A percentile compares a stretch with the other conserved stretches of the same genome.
These are phyloP conservation scores for Cosmia pyralina DNA, from an alignment of 2,888 invertebrate species.

Conservation along the genomic window DNA sequence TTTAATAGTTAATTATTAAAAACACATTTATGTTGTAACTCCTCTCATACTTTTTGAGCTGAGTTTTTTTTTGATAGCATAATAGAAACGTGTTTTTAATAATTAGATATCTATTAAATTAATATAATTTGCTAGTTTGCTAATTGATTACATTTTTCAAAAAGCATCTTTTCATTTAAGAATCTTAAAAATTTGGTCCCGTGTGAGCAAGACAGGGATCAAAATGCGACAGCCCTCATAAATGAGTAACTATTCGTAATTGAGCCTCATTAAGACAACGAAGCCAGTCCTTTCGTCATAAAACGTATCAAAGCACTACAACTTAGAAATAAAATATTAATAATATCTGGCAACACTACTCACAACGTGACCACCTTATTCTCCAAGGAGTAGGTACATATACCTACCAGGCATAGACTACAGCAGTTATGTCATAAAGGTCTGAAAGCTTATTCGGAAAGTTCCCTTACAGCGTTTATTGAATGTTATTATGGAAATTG, in stretches of 20 bases:
- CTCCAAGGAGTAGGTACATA: constrained; percentile 5
- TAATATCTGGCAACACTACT: constrained; percentile 19
- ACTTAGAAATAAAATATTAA: constrained; percentile 5
- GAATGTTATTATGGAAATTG: constrained; percentile 66
- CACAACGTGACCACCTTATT: constrained; percentile 20
- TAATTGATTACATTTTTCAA: too few species aligned
- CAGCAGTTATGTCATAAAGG: constrained; percentile 38
- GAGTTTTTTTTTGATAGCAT: too few species aligned
- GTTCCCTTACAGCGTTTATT: constrained; percentile 59
- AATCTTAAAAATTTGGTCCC: too few species aligned
- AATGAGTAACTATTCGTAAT: background rate
- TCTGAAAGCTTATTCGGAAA: constrained; percentile 58
- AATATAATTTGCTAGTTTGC: too few species aligned
- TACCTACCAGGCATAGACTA: constrained; percentile 28
- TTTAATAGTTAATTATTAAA: too few species aligned
- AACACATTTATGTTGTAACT: too few species aligned
- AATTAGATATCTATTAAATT: too few species aligned
- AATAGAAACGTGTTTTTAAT: too few species aligned
- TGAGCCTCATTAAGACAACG: background rate
- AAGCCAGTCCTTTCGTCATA: background rate
- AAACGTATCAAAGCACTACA: background rate
- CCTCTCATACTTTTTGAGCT: too few species aligned
- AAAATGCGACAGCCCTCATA: too few species aligned
- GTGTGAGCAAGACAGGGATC: too few species aligned
- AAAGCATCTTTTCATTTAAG: too few species aligned